Evolutionary conservation across 2,113 vertebrate species (phyloP).

Genomic region (Psilopsiagon aymara): DNA sequence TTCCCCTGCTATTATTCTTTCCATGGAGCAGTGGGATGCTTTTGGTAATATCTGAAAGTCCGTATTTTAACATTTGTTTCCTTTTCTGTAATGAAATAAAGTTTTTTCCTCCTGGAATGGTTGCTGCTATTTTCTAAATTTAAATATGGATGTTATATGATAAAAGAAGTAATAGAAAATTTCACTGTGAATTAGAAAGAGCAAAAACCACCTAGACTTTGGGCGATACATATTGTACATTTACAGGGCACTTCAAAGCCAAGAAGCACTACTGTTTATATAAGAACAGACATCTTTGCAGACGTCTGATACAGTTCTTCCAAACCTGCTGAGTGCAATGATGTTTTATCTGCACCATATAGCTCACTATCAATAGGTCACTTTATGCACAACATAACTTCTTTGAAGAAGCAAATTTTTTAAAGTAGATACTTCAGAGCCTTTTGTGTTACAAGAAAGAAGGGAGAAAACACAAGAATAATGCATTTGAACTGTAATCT

Average conservation of each 20-base stretch:
- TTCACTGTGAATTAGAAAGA: background rate
- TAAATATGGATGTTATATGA: background rate
- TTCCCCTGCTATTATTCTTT: background rate
- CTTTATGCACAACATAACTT: background rate
- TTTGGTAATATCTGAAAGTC: background rate
- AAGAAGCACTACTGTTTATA: background rate
- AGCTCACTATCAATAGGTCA: background rate
- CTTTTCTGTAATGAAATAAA: background rate
- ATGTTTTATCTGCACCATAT: background rate
- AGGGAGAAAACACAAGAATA: background rate
- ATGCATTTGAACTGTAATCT: slow-evolving; percentile 39
- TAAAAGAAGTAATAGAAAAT: background rate
- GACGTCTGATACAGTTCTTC: slow-evolving; percentile 1
- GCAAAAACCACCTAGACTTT: background rate
- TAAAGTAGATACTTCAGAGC: slow-evolving; percentile 7
- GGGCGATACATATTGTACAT: background rate
- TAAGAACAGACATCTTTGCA: slow-evolving; percentile 38
- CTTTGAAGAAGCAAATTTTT: slow-evolving; percentile 31
- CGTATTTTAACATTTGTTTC: background rate
- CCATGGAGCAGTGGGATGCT: background rate
- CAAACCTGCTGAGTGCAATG: background rate
- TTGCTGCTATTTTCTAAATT: background rate
- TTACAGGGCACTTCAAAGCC: background rate
- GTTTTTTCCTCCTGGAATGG: background rate
- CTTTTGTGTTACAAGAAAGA: background rate